Conservation (phyloP, 2,113 vertebrate genomes). For the Egretta garzetta region DNA sequence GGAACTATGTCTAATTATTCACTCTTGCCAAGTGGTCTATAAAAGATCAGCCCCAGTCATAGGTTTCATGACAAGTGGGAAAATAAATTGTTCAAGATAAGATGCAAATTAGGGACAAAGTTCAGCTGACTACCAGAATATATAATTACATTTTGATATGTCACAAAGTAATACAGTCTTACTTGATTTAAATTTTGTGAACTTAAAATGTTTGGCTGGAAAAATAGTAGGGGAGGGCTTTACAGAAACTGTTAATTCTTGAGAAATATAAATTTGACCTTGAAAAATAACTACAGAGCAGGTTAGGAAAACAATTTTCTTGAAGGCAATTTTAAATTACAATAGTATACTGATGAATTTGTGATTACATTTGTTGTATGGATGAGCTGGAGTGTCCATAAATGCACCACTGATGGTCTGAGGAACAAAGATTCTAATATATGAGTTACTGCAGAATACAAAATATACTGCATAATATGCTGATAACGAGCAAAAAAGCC, state of each 20-base stretch:
- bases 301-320: background rate
- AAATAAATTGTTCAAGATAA: slow-evolving; percentile 69
- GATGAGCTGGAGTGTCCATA: background rate
- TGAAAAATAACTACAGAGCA: background rate
- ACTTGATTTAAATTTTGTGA: slow-evolving; percentile 24
- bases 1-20: slow-evolving; percentile 33
- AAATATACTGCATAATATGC: background rate
- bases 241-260: background rate
- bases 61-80: slow-evolving; percentile 54
- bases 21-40: slow-evolving; percentile 35
- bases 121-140: slow-evolving; percentile 66
- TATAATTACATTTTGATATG: slow-evolving; percentile 65
- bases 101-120: slow-evolving; percentile 69
- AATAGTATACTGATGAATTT: background rate
- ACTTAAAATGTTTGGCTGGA: background rate
- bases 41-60: slow-evolving; percentile 49
- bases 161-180: background rate
- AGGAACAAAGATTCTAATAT: background rate
- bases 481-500: background rate
- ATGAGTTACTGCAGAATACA: background rate
- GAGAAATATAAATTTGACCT: background rate
- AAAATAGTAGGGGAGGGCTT: background rate
- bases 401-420: background rate
- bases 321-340: background rate
- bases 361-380: background rate